Percentiles rank a stretch among this genome's conserved stretches.
Evolutionary conservation across 2,797 vertebrate species (phyloP).

Genomic region (Mallotus villosus): DNA sequence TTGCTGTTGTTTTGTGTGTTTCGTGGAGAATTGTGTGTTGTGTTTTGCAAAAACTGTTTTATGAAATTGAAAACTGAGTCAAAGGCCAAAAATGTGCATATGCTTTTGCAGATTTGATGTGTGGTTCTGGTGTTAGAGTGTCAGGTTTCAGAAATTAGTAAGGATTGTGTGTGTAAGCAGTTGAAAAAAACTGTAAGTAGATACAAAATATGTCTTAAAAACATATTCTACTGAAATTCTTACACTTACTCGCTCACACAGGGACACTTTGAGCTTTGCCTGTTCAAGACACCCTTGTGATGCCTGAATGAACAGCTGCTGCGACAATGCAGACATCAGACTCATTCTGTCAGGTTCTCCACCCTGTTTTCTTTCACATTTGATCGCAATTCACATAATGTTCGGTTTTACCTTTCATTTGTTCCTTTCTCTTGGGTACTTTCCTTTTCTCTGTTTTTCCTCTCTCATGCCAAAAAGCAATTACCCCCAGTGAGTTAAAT

Average conservation of each 20-base stretch:
- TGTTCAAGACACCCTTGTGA: background rate
- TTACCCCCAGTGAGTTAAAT: constrained; percentile 22
- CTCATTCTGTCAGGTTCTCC: constrained; percentile 6
- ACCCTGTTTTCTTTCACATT: constrained; percentile 25
- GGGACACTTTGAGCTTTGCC: background rate
- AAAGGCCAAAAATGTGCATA: no score
- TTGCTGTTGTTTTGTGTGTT: no score
- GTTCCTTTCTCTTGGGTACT: constrained; percentile 23
- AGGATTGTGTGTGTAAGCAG: no score
- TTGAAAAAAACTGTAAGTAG: no score
- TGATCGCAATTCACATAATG: constrained; percentile 29
- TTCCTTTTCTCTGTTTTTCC: constrained; percentile 24
- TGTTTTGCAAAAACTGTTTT: no score
- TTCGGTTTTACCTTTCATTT: constrained; percentile 50
- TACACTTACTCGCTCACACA: background rate
- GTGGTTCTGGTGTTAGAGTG: no score
- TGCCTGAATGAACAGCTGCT: constrained; percentile 18
- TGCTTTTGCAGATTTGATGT: no score
- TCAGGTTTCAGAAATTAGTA: no score
- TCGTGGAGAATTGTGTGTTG: no score
- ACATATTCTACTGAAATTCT: background rate
- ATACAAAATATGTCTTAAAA: no score
- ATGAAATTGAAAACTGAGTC: no score
- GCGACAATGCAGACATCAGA: constrained; percentile 20
- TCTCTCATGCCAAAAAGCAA: constrained; percentile 15